Evolutionary conservation across 2,113 vertebrate genomes (phyloP).

Genomic region (Festucalex cinctus): DNA sequence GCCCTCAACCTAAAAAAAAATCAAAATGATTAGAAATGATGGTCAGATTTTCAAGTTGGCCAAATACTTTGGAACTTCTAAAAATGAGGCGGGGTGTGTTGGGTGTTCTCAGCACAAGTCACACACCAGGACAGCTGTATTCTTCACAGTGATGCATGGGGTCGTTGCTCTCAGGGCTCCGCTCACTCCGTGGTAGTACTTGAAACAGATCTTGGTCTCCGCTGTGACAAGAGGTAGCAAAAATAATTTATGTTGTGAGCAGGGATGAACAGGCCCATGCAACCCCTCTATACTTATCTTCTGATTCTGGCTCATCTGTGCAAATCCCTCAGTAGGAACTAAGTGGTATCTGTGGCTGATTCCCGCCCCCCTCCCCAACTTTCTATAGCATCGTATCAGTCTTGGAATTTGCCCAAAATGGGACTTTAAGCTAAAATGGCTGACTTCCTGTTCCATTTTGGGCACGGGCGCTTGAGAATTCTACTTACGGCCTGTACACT

Average conservation of each 20-base stretch:
- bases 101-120: not conserved
- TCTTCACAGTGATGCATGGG: slow-evolving; percentile 97
- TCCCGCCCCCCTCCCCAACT: too few relatives aligned
- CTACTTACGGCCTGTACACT: too few relatives aligned
- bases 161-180: slow-evolving; percentile 93
- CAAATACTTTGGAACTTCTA: not conserved
- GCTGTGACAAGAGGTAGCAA: slow-evolving; percentile 70
- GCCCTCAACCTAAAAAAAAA: slow-evolving; percentile 80
- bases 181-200: slow-evolving; percentile 96
- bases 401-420: too few relatives aligned
- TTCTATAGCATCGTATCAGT: too few relatives aligned
- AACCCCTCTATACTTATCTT: not conserved
- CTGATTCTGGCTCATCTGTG: not conserved
- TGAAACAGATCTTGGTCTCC: slow-evolving; percentile 98
- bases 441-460: too few relatives aligned
- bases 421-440: too few relatives aligned
- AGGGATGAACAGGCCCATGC: not conserved
- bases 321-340: too few relatives aligned
- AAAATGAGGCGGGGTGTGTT: not conserved
- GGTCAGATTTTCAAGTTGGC: not conserved
- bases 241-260: not conserved
- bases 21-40: not conserved
- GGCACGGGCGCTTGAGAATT: too few relatives aligned
- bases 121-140: slow-evolving; percentile 85
- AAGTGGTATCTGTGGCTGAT: too few relatives aligned